Evolutionary conservation across 2,888 invertebrate genomes (phyloP), one percentile per base, ranked within the genome.

Genomic region (Noctua janthe): DNA sequence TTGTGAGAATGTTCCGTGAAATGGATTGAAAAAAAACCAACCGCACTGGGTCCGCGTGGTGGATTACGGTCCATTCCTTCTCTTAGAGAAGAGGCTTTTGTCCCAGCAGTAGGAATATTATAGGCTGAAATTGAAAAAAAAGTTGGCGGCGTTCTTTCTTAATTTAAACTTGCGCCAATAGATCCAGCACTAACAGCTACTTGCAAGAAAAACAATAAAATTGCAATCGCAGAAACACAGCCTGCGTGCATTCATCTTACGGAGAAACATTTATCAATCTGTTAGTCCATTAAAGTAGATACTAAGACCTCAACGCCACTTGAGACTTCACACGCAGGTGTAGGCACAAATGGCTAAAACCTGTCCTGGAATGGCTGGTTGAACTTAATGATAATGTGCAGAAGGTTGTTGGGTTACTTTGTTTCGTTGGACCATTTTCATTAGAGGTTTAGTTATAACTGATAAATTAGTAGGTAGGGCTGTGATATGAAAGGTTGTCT

Each of bases 261-360:
- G 70, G 35, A 85, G 49, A 39, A 69, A 47, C 70, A 71, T 20
- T 85, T 81, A 71, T 81, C 81, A 76, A 73, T 20, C 64, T 69
- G 29, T 62, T 76, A 62, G 54, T 39, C 59, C 47, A 81, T 59
- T 71, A 73, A 76, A 51, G 39, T 43, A 56, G 64, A 71, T 29
- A 74, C 56, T 43, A 64, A 56, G 23, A 81, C 64, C 49, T 67
- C 29, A 64, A 64, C 11, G 59, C 29, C 10, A n/a, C 49, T 74
- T n/a, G 23, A 49, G 23, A 17, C 56, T 75, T 70, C 43, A 71
- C 54, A 76, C 23, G 64, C 76, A 64, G 6, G 71, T 76, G 59
- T 71, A 56, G 43, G 47, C n/a, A 47, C 29, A 39, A 70, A 51
- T 23, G 39, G 23, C 43, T 66, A n/a, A 59, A 74, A 67, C 59